These are phyloP conservation scores for Turritopsis rubra DNA, from an alignment of 30 jellyfish, hydroid and myxozoan genomes.

Conservation along the genomic window DNA sequence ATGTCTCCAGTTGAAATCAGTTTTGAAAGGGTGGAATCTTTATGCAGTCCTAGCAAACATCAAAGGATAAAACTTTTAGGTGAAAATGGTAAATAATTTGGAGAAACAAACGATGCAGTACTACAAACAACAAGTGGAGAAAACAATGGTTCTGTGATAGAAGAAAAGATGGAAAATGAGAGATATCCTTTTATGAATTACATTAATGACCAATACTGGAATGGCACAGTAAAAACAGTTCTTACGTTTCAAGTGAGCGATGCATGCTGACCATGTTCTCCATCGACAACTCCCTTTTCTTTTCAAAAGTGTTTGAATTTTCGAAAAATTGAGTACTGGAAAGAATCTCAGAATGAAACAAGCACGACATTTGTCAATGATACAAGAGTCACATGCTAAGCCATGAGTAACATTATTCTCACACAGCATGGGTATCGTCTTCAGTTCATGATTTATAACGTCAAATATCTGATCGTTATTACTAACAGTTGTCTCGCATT, in stretches of 20 bases:
- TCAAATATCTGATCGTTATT: not conserved
- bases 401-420: conserved; percentile 8
- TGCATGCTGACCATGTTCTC: conserved; percentile 89
- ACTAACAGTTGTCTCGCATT: conserved; percentile 8
- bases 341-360: conserved; percentile 69
- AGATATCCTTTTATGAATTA: too few species aligned
- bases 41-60: conserved; percentile 8
- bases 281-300: conserved; percentile 88
- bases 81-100: not conserved
- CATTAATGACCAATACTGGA: too few species aligned
- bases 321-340: conserved; percentile 53
- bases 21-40: conserved; percentile 19
- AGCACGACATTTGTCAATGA: conserved; percentile 76
- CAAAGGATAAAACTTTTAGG: not conserved
- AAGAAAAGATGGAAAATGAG: too few species aligned
- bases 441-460: not conserved
- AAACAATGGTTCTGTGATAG: too few species aligned
- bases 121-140: not conserved
- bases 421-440: conserved; percentile 12
- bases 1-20: not conserved
- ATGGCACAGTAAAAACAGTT: too few species aligned
- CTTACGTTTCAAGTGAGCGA: conserved; percentile 69
- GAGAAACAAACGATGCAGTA: not conserved
- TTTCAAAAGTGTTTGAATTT: conserved; percentile 61
- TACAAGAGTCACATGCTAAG: conserved; percentile 45